Base-by-base conservation (phyloP, 2,888 invertebrate species). In the Hirtodrosophila alboralis region DNA sequence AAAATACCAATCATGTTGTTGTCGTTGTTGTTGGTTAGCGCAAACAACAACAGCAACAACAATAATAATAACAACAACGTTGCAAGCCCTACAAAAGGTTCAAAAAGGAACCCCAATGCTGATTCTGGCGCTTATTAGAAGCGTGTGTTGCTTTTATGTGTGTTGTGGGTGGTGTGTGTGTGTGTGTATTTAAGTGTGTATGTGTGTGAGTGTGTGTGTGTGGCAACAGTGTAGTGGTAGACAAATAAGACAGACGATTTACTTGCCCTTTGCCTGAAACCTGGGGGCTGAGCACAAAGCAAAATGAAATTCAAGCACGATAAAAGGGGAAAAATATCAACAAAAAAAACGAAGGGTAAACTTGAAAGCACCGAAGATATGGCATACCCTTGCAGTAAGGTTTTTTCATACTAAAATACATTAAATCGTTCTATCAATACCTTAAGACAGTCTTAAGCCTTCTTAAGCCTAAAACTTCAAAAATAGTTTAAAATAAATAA, bases 211-310 rank as follows among this genome's bases (percentile, higher is more conserved):
- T 52, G 18, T 44, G 37, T 36, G 34, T 38, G 21, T 43, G 26
- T 36, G 14, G 23, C 23, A 23, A 8, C 48, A 44, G 64, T 66
- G 68, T 51, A 84, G 86, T 84, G 83, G 83, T 62, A 67, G 79
- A 75, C 83, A 81, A 81, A 86, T 86, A 81, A 84, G 83, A 86
- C 86, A 81, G 85, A 84, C 78, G 81, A 86, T 81, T 86, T 86
- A 61, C 86, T 69, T 68, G 78, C 53, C 63, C 75, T 40, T 70
- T 59, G 52, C 53, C 64, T 34, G 40, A 44, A 26, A 64, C 49
- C 33, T 52, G 23, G 16, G 34, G 51, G 26, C 62, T 47, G 23
- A 56, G 45, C 12, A 51, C 56, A 52, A 65, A 54, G 48, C 45
- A 57, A 31, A 43, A 57, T 43, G 80, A 80, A 79, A 86, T 80